These are phyloP conservation scores for Pocota personata DNA, from an alignment of 2,888 invertebrate genomes.

Conservation along the genomic window DNA sequence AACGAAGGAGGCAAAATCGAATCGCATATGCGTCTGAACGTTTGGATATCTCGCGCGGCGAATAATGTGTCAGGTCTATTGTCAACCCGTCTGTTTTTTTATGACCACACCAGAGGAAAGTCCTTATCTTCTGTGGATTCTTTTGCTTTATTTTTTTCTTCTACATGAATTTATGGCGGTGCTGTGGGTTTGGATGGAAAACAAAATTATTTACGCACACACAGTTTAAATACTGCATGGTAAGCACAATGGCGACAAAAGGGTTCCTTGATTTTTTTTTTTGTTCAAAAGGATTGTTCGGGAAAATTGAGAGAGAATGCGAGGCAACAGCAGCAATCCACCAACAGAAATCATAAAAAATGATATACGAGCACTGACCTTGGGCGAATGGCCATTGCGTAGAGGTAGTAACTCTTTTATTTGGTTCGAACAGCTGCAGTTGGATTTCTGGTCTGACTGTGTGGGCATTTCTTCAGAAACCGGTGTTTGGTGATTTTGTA, in stretches of 20 bases:
- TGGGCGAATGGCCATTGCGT: conserved; percentile 63
- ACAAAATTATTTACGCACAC: conserved; percentile 73
- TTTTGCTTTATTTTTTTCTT: conserved; percentile 24
- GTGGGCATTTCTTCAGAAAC: conserved; percentile 21
- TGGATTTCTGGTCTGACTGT: not conserved
- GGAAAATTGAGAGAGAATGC: conserved; percentile 30
- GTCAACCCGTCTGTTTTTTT: conserved; percentile 69
- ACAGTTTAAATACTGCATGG: conserved; percentile 68
- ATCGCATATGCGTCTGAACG: conserved; percentile 49
- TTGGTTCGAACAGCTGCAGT: conserved; percentile 57
- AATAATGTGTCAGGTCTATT: conserved; percentile 61
- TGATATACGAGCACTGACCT: conserved; percentile 72
- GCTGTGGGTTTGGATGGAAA: conserved; percentile 70
- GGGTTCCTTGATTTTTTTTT: conserved; percentile 46
- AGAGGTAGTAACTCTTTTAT: conserved; percentile 48
- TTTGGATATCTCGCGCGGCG: conserved; percentile 45
- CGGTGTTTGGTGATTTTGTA: conserved; percentile 23
- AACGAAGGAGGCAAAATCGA: conserved; percentile 45
- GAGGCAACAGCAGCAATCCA: conserved; percentile 8
- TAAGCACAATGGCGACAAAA: conserved; percentile 65
- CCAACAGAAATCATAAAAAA: conserved; percentile 62
- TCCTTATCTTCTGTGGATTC: conserved; percentile 58
- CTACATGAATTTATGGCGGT: conserved; percentile 59
- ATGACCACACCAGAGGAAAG: conserved; percentile 67
- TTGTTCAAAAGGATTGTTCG: conserved; percentile 30